phyloP scores from a whole-genome alignment of 1,140 invertebrate species.

The Hirudo medicinalis region DNA sequence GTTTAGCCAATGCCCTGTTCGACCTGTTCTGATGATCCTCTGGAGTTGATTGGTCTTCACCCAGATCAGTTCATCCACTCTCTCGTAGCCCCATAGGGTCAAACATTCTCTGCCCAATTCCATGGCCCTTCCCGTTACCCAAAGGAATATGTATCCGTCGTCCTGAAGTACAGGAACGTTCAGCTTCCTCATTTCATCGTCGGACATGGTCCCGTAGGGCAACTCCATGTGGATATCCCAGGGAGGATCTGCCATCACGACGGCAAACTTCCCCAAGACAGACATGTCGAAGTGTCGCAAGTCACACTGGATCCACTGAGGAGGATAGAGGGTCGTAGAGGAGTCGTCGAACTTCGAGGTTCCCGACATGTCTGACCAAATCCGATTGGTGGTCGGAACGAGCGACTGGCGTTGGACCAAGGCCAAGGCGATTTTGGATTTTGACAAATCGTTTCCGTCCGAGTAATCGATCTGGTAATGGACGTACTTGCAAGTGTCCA shows the following conservation, averaged over 20 bases:
- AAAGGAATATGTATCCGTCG: conserved; percentile 87
- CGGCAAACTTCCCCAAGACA: conserved; percentile 57
- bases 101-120: conserved; percentile 59
- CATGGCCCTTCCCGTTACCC: conserved; percentile 95
- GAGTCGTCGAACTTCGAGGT: conserved; percentile 31
- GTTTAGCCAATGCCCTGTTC: conserved; percentile 94
- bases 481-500: conserved; percentile 95
- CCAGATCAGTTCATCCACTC: conserved; percentile 95
- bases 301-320: conserved; percentile 93
- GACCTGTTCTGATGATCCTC: conserved; percentile 84
- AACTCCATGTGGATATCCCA: conserved; percentile 98
- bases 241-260: conserved; percentile 62
- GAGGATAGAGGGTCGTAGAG: conserved; percentile 61
- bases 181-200: conserved; percentile 92
- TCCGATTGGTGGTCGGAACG: background rate
- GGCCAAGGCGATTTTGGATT: conserved; percentile 15
- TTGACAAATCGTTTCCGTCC: background rate
- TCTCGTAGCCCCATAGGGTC: conserved; percentile 56
- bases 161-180: conserved; percentile 81
- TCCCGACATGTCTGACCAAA: background rate
- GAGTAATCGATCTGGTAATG: conserved; percentile 77
- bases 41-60: conserved; percentile 97
- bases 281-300: conserved; percentile 87
- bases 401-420: conserved; percentile 1
- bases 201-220: conserved; percentile 96